Percentiles rank a stretch among this genome's conserved stretches.
phyloP scores from a whole-genome alignment of 2,113 vertebrate genomes.

The Dasypus novemcinctus region DNA sequence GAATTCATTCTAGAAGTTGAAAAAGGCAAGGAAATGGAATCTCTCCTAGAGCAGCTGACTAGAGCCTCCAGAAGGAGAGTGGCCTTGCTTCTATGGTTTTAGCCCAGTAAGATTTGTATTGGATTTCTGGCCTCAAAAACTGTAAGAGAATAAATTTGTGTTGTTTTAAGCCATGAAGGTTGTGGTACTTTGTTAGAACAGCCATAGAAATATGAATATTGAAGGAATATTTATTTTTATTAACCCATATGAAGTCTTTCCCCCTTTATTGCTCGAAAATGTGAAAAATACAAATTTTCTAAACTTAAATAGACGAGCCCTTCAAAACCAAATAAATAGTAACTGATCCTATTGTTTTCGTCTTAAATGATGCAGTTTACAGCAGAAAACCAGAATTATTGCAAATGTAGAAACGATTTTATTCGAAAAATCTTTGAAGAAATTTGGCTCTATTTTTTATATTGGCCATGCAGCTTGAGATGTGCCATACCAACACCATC shows the following conservation, averaged over 20 bases:
- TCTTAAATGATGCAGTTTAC: background rate
- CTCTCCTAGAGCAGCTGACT: too few relatives aligned
- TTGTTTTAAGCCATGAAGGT: too few relatives aligned
- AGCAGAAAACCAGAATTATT: constrained; percentile 33
- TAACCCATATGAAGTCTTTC: background rate
- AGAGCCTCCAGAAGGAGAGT: background rate
- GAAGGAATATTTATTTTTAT: too few relatives aligned
- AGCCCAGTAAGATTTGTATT: constrained; percentile 26
- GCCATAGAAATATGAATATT: background rate
- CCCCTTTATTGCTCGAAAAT: background rate
- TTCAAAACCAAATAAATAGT: constrained; percentile 46
- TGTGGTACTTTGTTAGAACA: constrained; percentile 39
- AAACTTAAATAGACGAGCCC: background rate
- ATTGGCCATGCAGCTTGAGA: background rate
- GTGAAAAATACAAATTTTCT: background rate
- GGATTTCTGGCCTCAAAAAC: background rate
- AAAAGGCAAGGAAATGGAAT: background rate
- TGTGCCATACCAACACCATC: constrained; percentile 25
- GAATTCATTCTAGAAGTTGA: background rate
- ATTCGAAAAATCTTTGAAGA: constrained; percentile 20
- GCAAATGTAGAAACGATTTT: constrained; percentile 35
- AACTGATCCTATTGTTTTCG: background rate
- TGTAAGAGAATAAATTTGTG: background rate
- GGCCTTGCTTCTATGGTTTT: background rate
- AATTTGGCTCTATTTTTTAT: constrained; percentile 28